Conservation (phyloP, 2,888 invertebrate species). For the Hydropsyche betteni region DNA sequence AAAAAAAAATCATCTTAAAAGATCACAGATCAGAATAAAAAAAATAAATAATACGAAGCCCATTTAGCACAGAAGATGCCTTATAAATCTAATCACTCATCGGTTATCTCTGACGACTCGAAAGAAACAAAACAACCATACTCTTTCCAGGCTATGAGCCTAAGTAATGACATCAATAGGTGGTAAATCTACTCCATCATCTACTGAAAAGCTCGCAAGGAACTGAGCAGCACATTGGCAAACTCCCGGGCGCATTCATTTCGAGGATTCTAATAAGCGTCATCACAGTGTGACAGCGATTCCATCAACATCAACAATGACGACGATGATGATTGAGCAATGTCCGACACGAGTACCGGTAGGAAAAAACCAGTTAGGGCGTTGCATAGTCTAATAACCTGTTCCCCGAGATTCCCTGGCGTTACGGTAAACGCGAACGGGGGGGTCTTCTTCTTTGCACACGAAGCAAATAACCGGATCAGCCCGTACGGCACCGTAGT, state of each 20-base stretch:
- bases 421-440: conserved; percentile 45
- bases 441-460: conserved; percentile 20
- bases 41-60: too few species aligned
- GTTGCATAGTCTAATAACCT: conserved; percentile 46
- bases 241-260: background rate
- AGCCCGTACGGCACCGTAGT: conserved; percentile 12
- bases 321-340: conserved; percentile 35
- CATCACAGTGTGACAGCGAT: background rate
- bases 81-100: too few species aligned
- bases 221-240: too few species aligned
- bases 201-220: too few species aligned
- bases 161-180: too few species aligned
- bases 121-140: too few species aligned
- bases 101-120: too few species aligned
- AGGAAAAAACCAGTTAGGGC: conserved; percentile 45
- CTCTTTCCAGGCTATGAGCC: too few species aligned
- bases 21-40: too few species aligned
- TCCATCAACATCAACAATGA: background rate
- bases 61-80: too few species aligned
- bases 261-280: background rate
- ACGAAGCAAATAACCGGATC: conserved; percentile 38
- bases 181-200: too few species aligned
- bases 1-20: too few species aligned
- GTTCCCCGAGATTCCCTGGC: conserved; percentile 44
- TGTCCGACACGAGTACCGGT: conserved; percentile 34